These are phyloP conservation scores for Perca schrenkii DNA, from an alignment of 2,113 vertebrate genomes.

Conservation along the genomic window DNA sequence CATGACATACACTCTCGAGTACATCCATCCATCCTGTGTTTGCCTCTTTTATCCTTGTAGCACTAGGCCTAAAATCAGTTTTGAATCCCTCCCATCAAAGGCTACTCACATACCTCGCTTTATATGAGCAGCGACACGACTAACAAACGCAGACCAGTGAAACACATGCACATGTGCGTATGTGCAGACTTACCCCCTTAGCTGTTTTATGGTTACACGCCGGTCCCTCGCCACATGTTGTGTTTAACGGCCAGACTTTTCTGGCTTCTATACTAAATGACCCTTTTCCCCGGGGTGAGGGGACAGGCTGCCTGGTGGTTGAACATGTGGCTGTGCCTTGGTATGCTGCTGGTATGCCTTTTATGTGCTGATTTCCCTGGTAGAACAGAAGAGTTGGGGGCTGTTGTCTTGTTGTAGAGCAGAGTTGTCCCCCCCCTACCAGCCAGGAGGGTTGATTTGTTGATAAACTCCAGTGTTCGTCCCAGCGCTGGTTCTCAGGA, in stretches of 20 bases:
- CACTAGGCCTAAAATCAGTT: slow-evolving; percentile 16
- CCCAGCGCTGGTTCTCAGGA: slow-evolving; percentile 27
- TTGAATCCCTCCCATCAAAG: slow-evolving; percentile 51
- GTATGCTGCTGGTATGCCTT: slow-evolving; percentile 68
- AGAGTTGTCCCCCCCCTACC: slow-evolving; percentile 29
- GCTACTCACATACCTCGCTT: not conserved
- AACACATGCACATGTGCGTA: slow-evolving; percentile 39
- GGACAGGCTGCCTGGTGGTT: slow-evolving; percentile 40
- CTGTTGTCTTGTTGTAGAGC: slow-evolving; percentile 10
- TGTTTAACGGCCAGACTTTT: slow-evolving; percentile 49
- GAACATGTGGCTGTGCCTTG: slow-evolving; percentile 54
- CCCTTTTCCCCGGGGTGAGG: slow-evolving; percentile 38
- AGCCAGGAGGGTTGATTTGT: slow-evolving; percentile 46
- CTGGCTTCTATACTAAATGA: slow-evolving; percentile 31
- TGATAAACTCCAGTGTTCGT: slow-evolving; percentile 57
- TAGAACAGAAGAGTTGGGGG: slow-evolving; percentile 10
- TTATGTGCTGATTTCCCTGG: slow-evolving; percentile 56
- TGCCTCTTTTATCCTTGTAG: slow-evolving; percentile 15
- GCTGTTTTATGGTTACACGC: slow-evolving; percentile 49
- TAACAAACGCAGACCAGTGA: slow-evolving; percentile 32
- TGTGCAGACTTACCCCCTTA: slow-evolving; percentile 25
- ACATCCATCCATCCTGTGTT: slow-evolving; percentile 15
- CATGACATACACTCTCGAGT: slow-evolving; percentile 12
- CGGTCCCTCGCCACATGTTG: slow-evolving; percentile 42
- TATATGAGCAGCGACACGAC: slow-evolving; percentile 36